A percentile compares a stretch with the other conserved stretches of the same genome.
Conservation (phyloP, 2,797 vertebrate genomes). For the Melanotaenia maccullochi region DNA sequence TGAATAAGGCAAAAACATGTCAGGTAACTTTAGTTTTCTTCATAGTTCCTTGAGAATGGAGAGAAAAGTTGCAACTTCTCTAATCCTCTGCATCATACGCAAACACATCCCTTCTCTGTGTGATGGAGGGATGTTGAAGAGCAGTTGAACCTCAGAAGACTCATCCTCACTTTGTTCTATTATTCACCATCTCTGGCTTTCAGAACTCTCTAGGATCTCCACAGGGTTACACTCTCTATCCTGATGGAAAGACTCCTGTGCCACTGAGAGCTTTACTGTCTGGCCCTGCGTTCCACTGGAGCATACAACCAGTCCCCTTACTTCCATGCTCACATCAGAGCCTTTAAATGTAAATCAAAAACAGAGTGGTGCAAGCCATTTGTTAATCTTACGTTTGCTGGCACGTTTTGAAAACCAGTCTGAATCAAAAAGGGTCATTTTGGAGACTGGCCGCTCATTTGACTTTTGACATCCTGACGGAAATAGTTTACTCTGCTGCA, state of each 20-base stretch:
- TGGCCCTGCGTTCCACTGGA: slow-evolving; percentile 40
- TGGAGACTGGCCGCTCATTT: slow-evolving; percentile 38
- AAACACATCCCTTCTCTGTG: slow-evolving; percentile 49
- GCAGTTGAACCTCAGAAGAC: slow-evolving; percentile 83
- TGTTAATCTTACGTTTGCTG: slow-evolving; percentile 70
- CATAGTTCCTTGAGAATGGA: slow-evolving; percentile 43
- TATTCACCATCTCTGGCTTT: slow-evolving; percentile 86
- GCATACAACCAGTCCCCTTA: slow-evolving; percentile 61
- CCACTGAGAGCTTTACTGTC: slow-evolving; percentile 73
- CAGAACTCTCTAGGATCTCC: slow-evolving; percentile 82
- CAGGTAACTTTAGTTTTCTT: slow-evolving; percentile 45
- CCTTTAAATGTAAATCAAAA: slow-evolving; percentile 77
- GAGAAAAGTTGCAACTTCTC: slow-evolving; percentile 51
- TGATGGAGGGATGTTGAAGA: slow-evolving; percentile 76
- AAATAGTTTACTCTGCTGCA: slow-evolving; percentile 21
- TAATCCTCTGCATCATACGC: slow-evolving; percentile 23
- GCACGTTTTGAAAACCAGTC: slow-evolving; percentile 44
- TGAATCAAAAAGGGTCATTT: slow-evolving; percentile 45
- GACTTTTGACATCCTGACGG: slow-evolving; percentile 51
- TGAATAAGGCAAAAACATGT: slow-evolving; percentile 16
- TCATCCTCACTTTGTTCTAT: slow-evolving; percentile 88
- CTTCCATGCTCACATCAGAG: slow-evolving; percentile 67
- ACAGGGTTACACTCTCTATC: slow-evolving; percentile 70
- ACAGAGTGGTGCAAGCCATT: slow-evolving; percentile 61
- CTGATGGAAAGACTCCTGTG: slow-evolving; percentile 71